Evolutionary conservation across 2,113 vertebrate species (phyloP), one percentile per base, ranked within the genome.

Genomic region (Entelurus aequoreus): DNA sequence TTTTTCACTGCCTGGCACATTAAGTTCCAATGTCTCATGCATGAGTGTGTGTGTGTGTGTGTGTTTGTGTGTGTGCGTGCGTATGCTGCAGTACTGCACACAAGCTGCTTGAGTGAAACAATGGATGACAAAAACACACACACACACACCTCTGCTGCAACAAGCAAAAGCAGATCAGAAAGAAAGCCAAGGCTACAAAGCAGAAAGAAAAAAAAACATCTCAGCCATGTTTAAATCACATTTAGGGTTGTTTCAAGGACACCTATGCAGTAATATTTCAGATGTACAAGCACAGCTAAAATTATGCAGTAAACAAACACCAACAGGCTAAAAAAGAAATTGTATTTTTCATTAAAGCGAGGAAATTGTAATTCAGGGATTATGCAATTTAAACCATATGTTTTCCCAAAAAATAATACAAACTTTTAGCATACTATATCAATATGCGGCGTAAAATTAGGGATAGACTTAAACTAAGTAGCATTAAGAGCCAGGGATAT

Each of bases 231-330:
- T 64, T 37, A 40, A 59, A 42, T 74, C 69, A 62, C 60, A 60
- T 12, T 65, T 64, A 47, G 36, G 62, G 60, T 44, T 60, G 54
- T 53, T 59, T 75, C 65, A 69, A 74, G 70, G 68, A 74, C 78
- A 72, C 28, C 28, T 28, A 28, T 28, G 28, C 28, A 15, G 49
- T 55, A 8, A 40, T n/a, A 56, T 28, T 14, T 35, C 12, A 36
- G 21, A 36, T 65, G 58, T 55, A 69, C 68, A 66, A 52, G 68
- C 69, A 69, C 51, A 73, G 77, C 75, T 12, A 8, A 42, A 42
- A 42, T 28, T 28, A 28, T 28, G 28, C 28, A 28, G 28, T 28
- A 28, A 28, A 28, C 2, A 28, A 28, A 28, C 28, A 28, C 28
- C 28, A 28, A 28, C 1, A 28, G 3, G 28, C 28, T 28, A 28